Conservation (phyloP, 2,113 vertebrate species). For the Limnothrissa miodon region DNA sequence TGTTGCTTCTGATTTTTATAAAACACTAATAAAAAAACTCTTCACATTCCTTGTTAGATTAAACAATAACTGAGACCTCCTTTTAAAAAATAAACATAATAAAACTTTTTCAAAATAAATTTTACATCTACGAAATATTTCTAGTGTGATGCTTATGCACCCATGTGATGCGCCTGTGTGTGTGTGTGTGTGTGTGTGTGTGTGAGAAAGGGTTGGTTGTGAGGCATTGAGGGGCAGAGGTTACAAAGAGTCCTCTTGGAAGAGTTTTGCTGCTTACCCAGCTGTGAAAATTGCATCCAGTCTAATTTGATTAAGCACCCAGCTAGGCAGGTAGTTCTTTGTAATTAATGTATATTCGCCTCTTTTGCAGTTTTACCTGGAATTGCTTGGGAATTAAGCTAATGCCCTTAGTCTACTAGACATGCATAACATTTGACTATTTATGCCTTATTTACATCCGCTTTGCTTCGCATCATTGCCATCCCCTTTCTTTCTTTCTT, state of each 20-base stretch:
- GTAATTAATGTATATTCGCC: conserved; percentile 89
- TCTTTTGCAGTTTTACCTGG: conserved; percentile 83
- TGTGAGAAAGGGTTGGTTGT: not conserved
- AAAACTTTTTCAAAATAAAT: too few relatives aligned
- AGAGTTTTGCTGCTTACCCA: conserved; percentile 44
- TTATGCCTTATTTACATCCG: not conserved
- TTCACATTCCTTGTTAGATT: not conserved
- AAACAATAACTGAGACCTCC: too few relatives aligned
- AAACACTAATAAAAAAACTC: too few relatives aligned
- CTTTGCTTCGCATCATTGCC: not conserved
- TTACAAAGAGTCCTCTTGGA: not conserved
- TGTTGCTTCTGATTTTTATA: too few relatives aligned
- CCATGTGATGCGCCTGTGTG: not conserved
- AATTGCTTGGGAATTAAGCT: conserved; percentile 80
- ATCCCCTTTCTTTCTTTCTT: conserved; percentile 44
- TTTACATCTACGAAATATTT: too few relatives aligned
- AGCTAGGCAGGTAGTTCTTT: conserved; percentile 67
- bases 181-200: not conserved
- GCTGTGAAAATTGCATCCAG: conserved; percentile 46
- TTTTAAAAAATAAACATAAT: too few relatives aligned
- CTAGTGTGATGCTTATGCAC: too few relatives aligned
- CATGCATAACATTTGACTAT: not conserved
- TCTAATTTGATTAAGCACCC: conserved; percentile 84
- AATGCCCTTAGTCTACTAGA: conserved; percentile 68
- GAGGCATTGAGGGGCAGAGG: not conserved